These are phyloP conservation scores for Danio tinwini DNA, from an alignment of 2,797 vertebrate species.

Conservation along the genomic window DNA sequence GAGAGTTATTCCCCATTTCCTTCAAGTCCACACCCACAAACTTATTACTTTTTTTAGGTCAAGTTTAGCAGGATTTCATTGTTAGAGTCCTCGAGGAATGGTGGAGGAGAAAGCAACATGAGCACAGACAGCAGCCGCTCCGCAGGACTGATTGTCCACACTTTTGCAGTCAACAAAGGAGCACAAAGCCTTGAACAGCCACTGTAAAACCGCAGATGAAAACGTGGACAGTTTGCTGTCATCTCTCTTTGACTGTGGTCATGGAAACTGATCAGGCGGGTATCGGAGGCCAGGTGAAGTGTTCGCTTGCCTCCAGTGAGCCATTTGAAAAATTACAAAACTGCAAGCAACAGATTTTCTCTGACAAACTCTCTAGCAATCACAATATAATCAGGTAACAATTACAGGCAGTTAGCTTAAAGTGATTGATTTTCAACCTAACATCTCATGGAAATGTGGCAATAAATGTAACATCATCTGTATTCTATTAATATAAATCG, in stretches of 20 bases:
- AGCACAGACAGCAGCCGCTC: background rate
- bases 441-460: background rate
- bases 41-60: background rate
- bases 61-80: conserved; percentile 1
- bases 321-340: conserved; percentile 44
- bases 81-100: background rate
- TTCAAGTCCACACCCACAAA: background rate
- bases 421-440: background rate
- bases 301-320: conserved; percentile 78
- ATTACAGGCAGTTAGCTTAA: conserved; percentile 10
- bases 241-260: conserved; percentile 81
- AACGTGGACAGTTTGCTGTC: conserved; percentile 75
- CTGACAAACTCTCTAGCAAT: background rate
- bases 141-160: background rate
- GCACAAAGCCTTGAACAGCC: conserved; percentile 72
- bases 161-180: conserved; percentile 14
- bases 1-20: conserved; percentile 24
- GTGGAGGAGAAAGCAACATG: background rate
- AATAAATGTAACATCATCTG: background rate
- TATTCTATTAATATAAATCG: background rate
- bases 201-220: conserved; percentile 72
- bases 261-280: conserved; percentile 75
- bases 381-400: background rate
- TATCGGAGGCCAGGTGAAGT: conserved; percentile 76
- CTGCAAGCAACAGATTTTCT: conserved; percentile 43